These are phyloP conservation scores for Leucoma salicis DNA, from an alignment of 2,888 invertebrate species.

Conservation along the genomic window DNA sequence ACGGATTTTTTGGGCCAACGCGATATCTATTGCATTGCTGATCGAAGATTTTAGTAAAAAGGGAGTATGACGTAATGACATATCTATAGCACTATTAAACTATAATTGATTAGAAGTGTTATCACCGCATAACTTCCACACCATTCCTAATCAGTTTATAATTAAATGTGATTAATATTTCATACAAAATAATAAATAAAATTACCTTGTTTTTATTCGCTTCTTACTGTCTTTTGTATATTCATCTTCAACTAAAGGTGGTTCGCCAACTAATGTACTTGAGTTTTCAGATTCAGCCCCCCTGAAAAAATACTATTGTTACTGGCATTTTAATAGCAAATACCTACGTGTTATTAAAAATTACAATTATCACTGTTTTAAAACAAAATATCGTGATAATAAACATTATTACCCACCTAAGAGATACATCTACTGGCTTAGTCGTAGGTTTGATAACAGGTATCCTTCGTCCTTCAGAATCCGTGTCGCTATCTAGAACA, in stretches of 20 bases:
- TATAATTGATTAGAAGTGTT: too few relatives aligned
- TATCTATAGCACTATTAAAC: too few relatives aligned
- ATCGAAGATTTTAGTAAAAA: too few relatives aligned
- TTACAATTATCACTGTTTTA: background rate
- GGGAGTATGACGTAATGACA: too few relatives aligned
- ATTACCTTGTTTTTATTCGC: slow-evolving; percentile 69
- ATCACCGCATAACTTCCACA: too few relatives aligned
- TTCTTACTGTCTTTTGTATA: slow-evolving; percentile 57
- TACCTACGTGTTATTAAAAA: too few relatives aligned
- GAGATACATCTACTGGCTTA: slow-evolving; percentile 42
- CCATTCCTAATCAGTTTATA: too few relatives aligned
- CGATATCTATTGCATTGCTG: too few relatives aligned
- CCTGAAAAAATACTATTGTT: slow-evolving; percentile 32
- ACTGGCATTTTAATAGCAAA: too few relatives aligned
- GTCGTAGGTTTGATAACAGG: slow-evolving; percentile 69
- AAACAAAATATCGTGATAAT: background rate
- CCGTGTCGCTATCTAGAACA: slow-evolving; percentile 84
- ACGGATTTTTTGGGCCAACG: too few relatives aligned
- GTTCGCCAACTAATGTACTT: slow-evolving; percentile 69
- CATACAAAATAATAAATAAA: too few relatives aligned
- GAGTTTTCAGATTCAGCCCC: slow-evolving; percentile 70
- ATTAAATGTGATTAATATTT: too few relatives aligned
- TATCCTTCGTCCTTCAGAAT: slow-evolving; percentile 80
- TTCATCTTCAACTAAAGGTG: slow-evolving; percentile 63
- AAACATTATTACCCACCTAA: slow-evolving; percentile 31